A percentile compares a stretch with the other conserved stretches of the same genome.
These are phyloP conservation scores for Reticulitermes speratus DNA, from an alignment of 1,140 invertebrate species.

Conservation along the genomic window DNA sequence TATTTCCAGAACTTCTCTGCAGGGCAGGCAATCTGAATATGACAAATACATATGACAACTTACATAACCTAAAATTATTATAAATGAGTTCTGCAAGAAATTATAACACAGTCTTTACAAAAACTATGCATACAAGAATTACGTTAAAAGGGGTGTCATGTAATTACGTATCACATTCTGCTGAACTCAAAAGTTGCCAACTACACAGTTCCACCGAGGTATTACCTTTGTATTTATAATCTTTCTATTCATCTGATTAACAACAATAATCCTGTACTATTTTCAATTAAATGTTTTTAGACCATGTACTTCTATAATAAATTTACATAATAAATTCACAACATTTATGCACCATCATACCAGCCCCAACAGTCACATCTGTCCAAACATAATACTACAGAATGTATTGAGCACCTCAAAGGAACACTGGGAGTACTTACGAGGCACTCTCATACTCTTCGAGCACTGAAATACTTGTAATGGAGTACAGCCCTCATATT, in stretches of 20 bases:
- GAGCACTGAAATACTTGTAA: not conserved
- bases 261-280: not conserved
- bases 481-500: not conserved
- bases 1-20: not conserved
- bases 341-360: conserved; percentile 11
- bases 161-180: not conserved
- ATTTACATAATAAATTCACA: conserved; percentile 19
- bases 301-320: not conserved
- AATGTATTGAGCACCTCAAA: not conserved
- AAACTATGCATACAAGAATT: conserved; percentile 1
- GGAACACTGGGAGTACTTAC: not conserved
- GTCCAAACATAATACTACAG: not conserved
- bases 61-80: not conserved
- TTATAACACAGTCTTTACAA: not conserved
- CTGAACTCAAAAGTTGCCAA: not conserved
- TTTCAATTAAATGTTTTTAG: not conserved
- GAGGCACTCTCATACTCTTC: not conserved
- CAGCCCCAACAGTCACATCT: not conserved
- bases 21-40: not conserved
- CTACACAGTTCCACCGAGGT: not conserved
- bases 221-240: not conserved
- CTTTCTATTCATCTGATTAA: not conserved
- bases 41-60: not conserved
- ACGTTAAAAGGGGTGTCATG: conserved; percentile 6
- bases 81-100: not conserved